A percentile compares a stretch with the other conserved stretches of the same genome.
Evolutionary conservation across 2,113 vertebrate species (phyloP).

Genomic region (Calonectris borealis): DNA sequence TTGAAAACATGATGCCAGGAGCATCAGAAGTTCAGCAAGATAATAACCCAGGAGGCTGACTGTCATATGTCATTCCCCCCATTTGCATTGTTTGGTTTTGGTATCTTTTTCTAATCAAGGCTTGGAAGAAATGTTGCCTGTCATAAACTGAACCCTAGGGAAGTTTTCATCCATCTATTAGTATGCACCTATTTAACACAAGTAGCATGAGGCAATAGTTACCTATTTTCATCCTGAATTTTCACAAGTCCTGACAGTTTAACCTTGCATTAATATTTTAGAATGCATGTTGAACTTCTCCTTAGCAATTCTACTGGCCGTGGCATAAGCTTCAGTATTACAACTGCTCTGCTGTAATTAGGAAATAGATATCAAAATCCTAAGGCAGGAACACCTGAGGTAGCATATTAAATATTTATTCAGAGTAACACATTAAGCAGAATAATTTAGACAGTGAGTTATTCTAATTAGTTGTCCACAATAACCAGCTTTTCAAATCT

Average conservation of each 20-base stretch:
- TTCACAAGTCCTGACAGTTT: constrained; percentile 25
- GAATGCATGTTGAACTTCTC: not conserved
- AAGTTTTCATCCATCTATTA: not conserved
- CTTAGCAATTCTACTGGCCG: not conserved
- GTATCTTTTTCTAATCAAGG: not conserved
- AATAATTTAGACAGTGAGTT: constrained; percentile 45
- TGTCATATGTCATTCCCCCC: not conserved
- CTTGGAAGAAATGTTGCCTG: not conserved
- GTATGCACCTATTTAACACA: not conserved
- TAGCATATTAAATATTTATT: constrained; percentile 64
- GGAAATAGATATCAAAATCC: constrained; percentile 51
- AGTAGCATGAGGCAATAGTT: not conserved
- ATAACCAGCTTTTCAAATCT: constrained; percentile 37
- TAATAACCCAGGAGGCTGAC: not conserved
- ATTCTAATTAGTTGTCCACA: constrained; percentile 50
- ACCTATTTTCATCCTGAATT: constrained; percentile 8
- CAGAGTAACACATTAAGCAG: constrained; percentile 35
- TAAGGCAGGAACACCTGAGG: constrained; percentile 50
- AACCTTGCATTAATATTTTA: constrained; percentile 41
- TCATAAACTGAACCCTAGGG: not conserved
- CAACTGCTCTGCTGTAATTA: constrained; percentile 34
- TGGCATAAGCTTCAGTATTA: not conserved
- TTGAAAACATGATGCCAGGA: not conserved
- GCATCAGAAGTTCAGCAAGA: not conserved
- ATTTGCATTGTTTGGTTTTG: not conserved